phyloP scores from a whole-genome alignment of 2,797 vertebrate species.

The Buceros bicornis region DNA sequence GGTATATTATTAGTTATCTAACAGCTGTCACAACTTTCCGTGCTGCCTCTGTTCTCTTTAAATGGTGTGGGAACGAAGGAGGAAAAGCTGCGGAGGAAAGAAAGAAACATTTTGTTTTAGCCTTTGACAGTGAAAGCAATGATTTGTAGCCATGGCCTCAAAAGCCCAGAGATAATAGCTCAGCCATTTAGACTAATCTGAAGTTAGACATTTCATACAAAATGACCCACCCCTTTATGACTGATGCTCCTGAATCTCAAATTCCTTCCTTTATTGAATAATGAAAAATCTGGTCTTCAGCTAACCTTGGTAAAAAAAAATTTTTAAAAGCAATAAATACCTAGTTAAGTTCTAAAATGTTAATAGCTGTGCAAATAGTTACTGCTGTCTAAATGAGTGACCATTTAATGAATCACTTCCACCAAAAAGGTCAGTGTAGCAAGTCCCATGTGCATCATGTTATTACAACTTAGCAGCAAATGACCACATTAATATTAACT shows the following conservation, averaged over 20 bases:
- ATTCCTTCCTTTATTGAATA: constrained; percentile 26
- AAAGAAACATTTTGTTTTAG: not conserved
- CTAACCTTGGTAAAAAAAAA: constrained; percentile 51
- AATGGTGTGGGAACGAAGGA: not conserved
- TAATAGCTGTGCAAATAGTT: constrained; percentile 76
- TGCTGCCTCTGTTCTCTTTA: not conserved
- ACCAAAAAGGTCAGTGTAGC: constrained; percentile 76
- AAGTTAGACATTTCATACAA: not conserved
- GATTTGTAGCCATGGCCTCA: not conserved
- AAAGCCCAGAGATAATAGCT: not conserved
- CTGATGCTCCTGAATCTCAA: not conserved
- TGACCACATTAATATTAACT: constrained; percentile 81
- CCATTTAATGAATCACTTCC: constrained; percentile 79
- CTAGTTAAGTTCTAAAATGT: constrained; percentile 75
- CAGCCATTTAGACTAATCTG: not conserved
- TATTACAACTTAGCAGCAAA: constrained; percentile 80
- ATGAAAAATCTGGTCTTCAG: constrained; percentile 42
- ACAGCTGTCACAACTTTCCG: not conserved
- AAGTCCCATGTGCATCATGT: constrained; percentile 74
- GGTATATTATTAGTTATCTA: not conserved
- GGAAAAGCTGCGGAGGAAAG: not conserved
- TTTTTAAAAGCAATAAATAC: constrained; percentile 74
- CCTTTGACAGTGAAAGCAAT: not conserved
- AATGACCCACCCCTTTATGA: not conserved
- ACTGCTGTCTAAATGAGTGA: constrained; percentile 77